Base-by-base conservation (phyloP, 1,140 invertebrate genomes). In the Oedothorax gibbosus region DNA sequence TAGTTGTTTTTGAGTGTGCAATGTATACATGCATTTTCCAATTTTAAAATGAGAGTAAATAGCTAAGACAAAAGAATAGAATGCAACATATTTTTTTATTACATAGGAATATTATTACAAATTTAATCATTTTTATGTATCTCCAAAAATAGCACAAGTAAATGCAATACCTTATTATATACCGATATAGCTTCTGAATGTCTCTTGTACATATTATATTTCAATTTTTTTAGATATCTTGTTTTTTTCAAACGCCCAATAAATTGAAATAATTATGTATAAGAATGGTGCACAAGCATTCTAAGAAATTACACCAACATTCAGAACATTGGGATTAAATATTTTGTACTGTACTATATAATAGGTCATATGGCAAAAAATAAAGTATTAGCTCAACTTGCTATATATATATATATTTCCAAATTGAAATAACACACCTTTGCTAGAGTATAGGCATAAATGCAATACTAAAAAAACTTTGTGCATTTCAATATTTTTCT, bases 101-200 rank as follows among this genome's bases (percentile, higher is more conserved):
- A 87, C 86, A 87, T 86, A 35, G 66, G 79, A 87, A 87, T 76
- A 85, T 87, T 85, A 54, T 87, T 86, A 82, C 79, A 86, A 87
- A 86, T 78, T 77, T 86, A 64, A 78, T 86, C 62, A 80, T 66
- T 35, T 35, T 86, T 69, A 86, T 72, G 60, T 53, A 79, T 76
- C 86, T 87, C 85, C 79, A 87, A 87, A 87, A 87, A 87, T 87
- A 87, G 85, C 78, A 87, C 86, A 87, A 84, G 35, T 35, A 35
- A 35, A 35, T 35, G 35, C 35, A 35, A 35, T 35, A 35, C 35
- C 35, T 35, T 35, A 35, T 35, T 72, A 78, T 78, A 85, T 78
- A 78, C 72, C 83, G 20, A 78, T 85, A 77, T 66, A 85, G 66
- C 50, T 65, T 49, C 15, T 71, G 15, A 35, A 18, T 20, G 20